Percentiles rank a stretch among this genome's conserved stretches.
These are phyloP conservation scores for Empis stercorea DNA, from an alignment of 2,888 invertebrate genomes.

Conservation along the genomic window DNA sequence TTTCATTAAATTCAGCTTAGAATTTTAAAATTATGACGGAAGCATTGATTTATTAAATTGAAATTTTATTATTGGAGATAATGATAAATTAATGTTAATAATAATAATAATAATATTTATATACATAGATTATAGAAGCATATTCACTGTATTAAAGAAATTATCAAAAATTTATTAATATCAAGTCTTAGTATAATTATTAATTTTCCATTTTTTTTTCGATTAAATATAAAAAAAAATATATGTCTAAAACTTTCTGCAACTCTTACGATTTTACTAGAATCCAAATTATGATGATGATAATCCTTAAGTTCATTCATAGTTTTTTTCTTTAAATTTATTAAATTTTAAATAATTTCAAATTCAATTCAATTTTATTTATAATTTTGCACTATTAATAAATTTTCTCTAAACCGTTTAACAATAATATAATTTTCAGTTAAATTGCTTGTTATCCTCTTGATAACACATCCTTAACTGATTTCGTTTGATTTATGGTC, in stretches of 20 bases:
- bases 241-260: background rate
- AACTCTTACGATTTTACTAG: slow-evolving; percentile 24
- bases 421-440: background rate
- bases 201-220: no score
- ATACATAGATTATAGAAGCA: no score
- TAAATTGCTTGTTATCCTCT: background rate
- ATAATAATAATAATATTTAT: no score
- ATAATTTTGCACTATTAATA: background rate
- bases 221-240: no score
- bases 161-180: no score
- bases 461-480: background rate
- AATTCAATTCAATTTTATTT: background rate
- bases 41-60: no score
- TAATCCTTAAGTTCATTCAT: slow-evolving; percentile 15
- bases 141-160: no score
- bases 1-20: no score
- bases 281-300: slow-evolving; percentile 20
- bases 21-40: no score
- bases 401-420: background rate
- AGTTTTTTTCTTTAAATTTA: background rate
- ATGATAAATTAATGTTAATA: no score
- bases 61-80: no score
- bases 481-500: background rate
- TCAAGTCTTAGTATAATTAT: no score
- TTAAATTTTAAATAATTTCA: background rate